Evolutionary conservation across 2,797 vertebrate species (phyloP), one percentile per base, ranked within the genome.

Genomic region (Rhincodon typus): DNA sequence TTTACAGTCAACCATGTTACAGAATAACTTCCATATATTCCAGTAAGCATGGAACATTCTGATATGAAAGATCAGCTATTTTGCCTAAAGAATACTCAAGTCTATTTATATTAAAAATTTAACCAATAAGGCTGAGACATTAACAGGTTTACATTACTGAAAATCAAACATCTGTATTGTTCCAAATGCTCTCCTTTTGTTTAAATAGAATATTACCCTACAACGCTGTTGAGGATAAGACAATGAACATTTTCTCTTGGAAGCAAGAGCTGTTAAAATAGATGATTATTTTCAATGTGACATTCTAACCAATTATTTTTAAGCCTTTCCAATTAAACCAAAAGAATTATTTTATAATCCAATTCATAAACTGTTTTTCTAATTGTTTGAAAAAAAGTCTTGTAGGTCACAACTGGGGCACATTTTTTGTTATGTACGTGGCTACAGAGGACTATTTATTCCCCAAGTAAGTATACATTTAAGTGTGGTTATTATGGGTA

Each of bases 91-190:
- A 95, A 95, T 95, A 42, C 27, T 21, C 70, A n/a, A 66, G 27
- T 95, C 94, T 95, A 50, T 77, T 53, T 95, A 95, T 95, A 95
- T 95, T 95, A 77, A 95, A 74, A 74, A 74, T 95, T 74, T 70
- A 77, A 53, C 70, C 70, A 74, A 95, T 30, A 70, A 72, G 46
- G 74, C 94, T 70, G 70, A 53, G 21, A 95, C 70, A 53, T 77
- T 95, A 95, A 77, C 94, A 77, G 42, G 69, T 74, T 95, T 77
- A 77, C 94, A 72, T 94, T 94, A 67, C 93, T 94, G 93, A 95
- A 62, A 95, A 95, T 72, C 94, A 95, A 95, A 95, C 42, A 95
- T 95, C 94, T 77, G 50, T 77, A 77, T 95, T 95, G 94, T 95
- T 94, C 70, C 13, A 46, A 94, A 74, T 34, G 70, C 70, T 95